Base-by-base conservation (phyloP, 2,797 vertebrate genomes). In the Muscicapa comitata region DNA sequence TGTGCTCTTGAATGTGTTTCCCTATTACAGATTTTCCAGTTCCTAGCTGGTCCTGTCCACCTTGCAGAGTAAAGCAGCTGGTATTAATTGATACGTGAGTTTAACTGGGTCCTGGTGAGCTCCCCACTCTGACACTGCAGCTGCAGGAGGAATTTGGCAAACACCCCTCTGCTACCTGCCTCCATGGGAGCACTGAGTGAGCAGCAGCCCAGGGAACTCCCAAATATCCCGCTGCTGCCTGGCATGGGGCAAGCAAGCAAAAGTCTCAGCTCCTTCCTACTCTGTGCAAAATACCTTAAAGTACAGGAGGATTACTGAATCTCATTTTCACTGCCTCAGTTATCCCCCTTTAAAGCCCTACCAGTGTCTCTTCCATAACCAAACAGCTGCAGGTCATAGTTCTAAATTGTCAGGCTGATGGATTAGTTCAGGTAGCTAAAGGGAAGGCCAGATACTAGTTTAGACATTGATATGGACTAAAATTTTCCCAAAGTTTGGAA, bases 351-450 rank as follows among this genome's bases (percentile, higher is more conserved):
- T 82, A 90, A 94, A 93, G 71, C 89, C 75, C 53, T 81, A 70
- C 38, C 61, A 83, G 47, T 73, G 66, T 87, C 84, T 53, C 47
- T 63, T 92, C 88, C 62, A 62, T 75, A 91, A 72, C 59, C 68
- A 90, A 94, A 82, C 88, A 87, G 88, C 88, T 95, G 80, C 79
- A 83, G 87, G 81, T 88, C 71, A 83, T 91, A 94, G 72, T 77
- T 94, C 86, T 92, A 50, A 95, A 86, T 83, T 38, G 53, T 94
- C 55, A 40, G 66, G 65, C 93, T 83, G 89, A 89, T 89, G 68
- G 73, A 94, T 92, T 95, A 85, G 79, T 93, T 94, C 14, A 0
- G 71, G 94, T 86, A 76, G 88, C 83, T 93, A 58, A 86, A 82
- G 38, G 20, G 55, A 91, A 86, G 78, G 89, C 24, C 58, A 87